These are phyloP conservation scores for Drosophila vallismaia DNA, from an alignment of 2,888 invertebrate genomes.

Conservation along the genomic window DNA sequence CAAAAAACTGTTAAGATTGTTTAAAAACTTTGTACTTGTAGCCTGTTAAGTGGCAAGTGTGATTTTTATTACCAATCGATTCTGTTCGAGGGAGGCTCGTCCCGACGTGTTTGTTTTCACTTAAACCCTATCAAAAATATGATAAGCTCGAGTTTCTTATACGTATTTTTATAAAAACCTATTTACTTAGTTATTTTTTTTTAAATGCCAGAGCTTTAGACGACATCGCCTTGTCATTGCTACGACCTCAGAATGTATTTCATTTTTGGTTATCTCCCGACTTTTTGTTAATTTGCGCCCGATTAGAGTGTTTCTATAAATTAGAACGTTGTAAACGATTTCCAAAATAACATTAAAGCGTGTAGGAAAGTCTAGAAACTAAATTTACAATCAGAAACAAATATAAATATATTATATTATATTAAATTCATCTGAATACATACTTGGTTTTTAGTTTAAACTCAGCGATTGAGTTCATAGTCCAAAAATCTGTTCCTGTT, in stretches of 20 bases:
- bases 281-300: slow-evolving; percentile 6
- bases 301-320: slow-evolving; percentile 28
- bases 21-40: background rate
- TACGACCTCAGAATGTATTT: slow-evolving; percentile 43
- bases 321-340: slow-evolving; percentile 17
- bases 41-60: slow-evolving; percentile 7
- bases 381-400: background rate
- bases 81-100: slow-evolving; percentile 26
- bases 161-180: background rate
- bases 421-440: background rate
- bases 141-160: slow-evolving; percentile 2
- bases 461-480: background rate
- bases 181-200: slow-evolving; percentile 1
- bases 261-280: slow-evolving; percentile 16
- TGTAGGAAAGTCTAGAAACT: background rate
- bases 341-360: background rate
- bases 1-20: background rate
- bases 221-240: slow-evolving; percentile 43
- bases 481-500: background rate
- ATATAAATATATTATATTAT: slow-evolving; percentile 1
- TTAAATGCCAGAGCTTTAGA: slow-evolving; percentile 1
- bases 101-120: slow-evolving; percentile 6
- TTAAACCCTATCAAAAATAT: slow-evolving; percentile 12
- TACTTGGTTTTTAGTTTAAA: background rate
- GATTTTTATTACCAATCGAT: slow-evolving; percentile 19